Evolutionary conservation across 2,113 vertebrate genomes (phyloP).

Genomic region (Scophthalmus maximus): DNA sequence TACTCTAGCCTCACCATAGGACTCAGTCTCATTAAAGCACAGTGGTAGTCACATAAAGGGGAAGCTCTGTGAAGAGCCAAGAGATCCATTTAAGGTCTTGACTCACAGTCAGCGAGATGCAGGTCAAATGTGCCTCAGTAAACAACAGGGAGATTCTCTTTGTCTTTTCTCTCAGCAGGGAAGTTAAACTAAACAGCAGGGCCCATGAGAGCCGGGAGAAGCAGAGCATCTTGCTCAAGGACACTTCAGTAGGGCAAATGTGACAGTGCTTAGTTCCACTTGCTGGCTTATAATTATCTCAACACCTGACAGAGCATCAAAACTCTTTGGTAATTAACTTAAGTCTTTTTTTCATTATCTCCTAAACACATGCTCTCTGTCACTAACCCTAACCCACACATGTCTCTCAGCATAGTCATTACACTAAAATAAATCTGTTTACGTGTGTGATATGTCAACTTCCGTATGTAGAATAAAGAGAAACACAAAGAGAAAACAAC

Average conservation of each 20-base stretch:
- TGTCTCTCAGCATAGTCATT: conserved; percentile 2
- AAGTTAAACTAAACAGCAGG: conserved; percentile 1
- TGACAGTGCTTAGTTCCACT: conserved; percentile 47
- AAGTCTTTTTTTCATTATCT: conserved; percentile 28
- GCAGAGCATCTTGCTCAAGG: conserved; percentile 30
- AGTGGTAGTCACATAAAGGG: conserved; percentile 18
- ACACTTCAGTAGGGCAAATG: conserved; percentile 22
- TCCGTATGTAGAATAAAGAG: not conserved
- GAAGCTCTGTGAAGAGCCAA: conserved; percentile 7
- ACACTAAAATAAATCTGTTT: conserved; percentile 14
- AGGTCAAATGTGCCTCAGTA: conserved; percentile 5
- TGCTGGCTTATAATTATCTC: conserved; percentile 40
- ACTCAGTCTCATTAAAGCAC: conserved; percentile 45
- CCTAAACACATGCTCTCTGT: conserved; percentile 2
- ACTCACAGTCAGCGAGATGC: not conserved
- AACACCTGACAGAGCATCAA: conserved; percentile 31
- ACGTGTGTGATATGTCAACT: not conserved
- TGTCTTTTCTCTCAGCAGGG: not conserved
- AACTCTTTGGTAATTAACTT: conserved; percentile 29
- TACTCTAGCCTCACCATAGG: conserved; percentile 25
- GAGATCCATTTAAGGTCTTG: conserved; percentile 6
- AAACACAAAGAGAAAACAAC: no score
- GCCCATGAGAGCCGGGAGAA: not conserved
- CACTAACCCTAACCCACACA: not conserved
- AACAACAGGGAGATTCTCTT: not conserved